Base-by-base conservation (phyloP, 2,113 vertebrate genomes). In the Anas platyrhynchos region DNA sequence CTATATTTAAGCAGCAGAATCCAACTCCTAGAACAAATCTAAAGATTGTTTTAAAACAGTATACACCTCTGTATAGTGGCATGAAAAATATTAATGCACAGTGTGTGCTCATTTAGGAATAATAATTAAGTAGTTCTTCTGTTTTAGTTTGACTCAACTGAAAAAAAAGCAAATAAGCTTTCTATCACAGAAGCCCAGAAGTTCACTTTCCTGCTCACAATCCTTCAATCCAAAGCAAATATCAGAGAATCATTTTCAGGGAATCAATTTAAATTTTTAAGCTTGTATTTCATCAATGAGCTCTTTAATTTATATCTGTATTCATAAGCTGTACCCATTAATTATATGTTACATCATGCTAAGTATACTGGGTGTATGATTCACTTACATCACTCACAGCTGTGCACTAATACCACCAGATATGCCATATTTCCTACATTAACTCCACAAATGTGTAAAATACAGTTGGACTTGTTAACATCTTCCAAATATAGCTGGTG, bases 221-320 rank as follows among this genome's bases (percentile, higher is more conserved):
- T 78, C 15, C 21, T 83, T 86, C 80, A 92, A 86, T 78, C 15
- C 21, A 41, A 41, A 41, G 41, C 41, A 46, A 46, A 21, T 79
- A 90, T 8, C 36, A 68, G 27, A 77, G 34, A 71, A 21, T 74
- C n/a, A 7, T 83, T 88, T 91, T 77, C 59, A 88, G 48, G 32
- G 86, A 92, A 90, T 90, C 34, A 92, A 32, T 88, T 88, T 68
- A 83, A 83, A 90, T 86, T 83, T 55, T 77, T 83, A 83, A 83
- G 23, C 10, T 36, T 44, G 23, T 25, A 23, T 92, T 82, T 87
- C 41, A 36, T 87, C n/a, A 41, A 31, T 69, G 86, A 91, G 26
- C 7, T 71, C 16, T 91, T 86, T 50, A 92, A 58, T 94, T 91
- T 94, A 22, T 69, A 66, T 81, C 44, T 50, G 4, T 66, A 77